Base-by-base conservation (phyloP, 2,113 vertebrate genomes). In the Phoenicopterus ruber region DNA sequence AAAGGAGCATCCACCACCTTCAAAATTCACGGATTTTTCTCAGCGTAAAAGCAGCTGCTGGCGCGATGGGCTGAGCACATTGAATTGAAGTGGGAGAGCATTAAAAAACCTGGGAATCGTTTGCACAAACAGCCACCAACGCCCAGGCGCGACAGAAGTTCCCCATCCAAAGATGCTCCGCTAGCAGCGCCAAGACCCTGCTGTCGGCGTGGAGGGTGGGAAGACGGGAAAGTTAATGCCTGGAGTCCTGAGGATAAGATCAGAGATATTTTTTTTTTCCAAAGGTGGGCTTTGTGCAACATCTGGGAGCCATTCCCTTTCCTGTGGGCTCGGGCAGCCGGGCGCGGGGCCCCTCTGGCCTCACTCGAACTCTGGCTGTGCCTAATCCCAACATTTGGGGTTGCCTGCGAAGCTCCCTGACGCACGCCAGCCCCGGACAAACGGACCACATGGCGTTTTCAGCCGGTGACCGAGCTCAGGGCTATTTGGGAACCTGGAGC, bases 271-370 rank as follows among this genome's bases (percentile, higher is more conserved):
- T 57, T 57, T 67, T 73, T 40, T 19, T 1, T 8, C 34, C 32
- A 42, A 63, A 94, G 84, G 81, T 94, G 84, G 47, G 47, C 8
- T 97, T 42, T 78, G 65, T 62, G 29, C 69, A 91, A 82, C 95
- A 96, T 95, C 95, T 96, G 90, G 76, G 69, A 95, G 77, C 84
- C 87, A 87, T 95, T 93, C 90, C 77, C 69, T 54, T 54, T 29
- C 73, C 16, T 3, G 21, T 34, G 70, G 80, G 54, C 77, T 82
- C 0, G 1, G 62, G 57, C 67, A 79, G 71, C 28, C 0, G 4
- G 65, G 61, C 5, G 0, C 54, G 57, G 55, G 89, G 92, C 49
- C 16, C 20, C 86, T 82, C 77, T 25, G 81, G 87, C 83, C 92
- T 57, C 17, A 0, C 77, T 62, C 0, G 0, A 78, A 78, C 84